These are phyloP conservation scores for Cavia porcellus DNA, from an alignment of 2,113 vertebrate genomes.

Conservation along the genomic window DNA sequence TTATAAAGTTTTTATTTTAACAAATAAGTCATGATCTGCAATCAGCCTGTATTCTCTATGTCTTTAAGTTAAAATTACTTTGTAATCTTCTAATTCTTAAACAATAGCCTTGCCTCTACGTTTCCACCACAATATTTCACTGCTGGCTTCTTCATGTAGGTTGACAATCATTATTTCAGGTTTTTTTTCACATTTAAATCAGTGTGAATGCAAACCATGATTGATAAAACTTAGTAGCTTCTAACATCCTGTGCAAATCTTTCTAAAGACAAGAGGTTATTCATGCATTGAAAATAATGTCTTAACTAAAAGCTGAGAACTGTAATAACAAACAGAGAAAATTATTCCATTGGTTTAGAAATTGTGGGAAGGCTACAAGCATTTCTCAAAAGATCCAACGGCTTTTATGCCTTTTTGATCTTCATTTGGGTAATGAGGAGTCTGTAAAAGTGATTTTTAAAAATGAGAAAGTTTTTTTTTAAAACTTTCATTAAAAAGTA, in stretches of 20 bases:
- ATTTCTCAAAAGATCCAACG: conserved; percentile 16
- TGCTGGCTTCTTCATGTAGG: neutral
- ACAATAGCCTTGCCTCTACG: neutral
- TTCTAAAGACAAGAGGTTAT: neutral
- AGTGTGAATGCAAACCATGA: conserved; percentile 63
- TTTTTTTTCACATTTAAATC: conserved; percentile 46
- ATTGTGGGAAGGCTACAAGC: neutral
- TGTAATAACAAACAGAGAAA: neutral
- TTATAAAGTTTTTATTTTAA: conserved; percentile 27
- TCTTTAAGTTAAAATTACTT: conserved; percentile 42
- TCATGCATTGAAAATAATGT: conserved; percentile 1
- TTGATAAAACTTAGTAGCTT: neutral
- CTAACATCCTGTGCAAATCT: neutral
- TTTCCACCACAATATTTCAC: conserved; percentile 55
- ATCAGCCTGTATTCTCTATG: conserved; percentile 18
- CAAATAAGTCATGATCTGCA: neutral
- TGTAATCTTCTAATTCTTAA: conserved; percentile 57
- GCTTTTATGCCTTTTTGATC: neutral
- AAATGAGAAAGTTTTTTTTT: neutral
- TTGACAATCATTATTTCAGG: conserved; percentile 36
- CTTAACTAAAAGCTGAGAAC: neutral
- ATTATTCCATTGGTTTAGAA: neutral
- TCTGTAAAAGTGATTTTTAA: neutral
- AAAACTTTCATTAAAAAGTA: neutral
- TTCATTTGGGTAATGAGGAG: neutral